Base-by-base conservation (phyloP, 1,140 invertebrate genomes). In the Laupala kohalensis region DNA sequence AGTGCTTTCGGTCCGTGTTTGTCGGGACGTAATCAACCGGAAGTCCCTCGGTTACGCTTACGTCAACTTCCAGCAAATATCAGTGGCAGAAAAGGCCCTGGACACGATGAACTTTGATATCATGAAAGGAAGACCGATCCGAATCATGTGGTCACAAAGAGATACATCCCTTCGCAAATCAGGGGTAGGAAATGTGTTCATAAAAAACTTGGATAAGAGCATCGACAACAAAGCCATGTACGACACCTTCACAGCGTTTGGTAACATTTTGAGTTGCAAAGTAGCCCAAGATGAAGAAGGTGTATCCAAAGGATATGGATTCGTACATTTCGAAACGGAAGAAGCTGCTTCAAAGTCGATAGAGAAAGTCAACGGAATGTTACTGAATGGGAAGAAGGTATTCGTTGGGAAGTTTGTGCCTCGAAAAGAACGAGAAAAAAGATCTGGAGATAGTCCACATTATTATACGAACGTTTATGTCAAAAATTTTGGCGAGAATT, bases 201-300 rank as follows among this genome's bases (percentile, higher is more conserved):
- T 99, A 77, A 99, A 99, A 84, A 99, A 99, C 81, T 84, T 99
- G 81, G 97, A 99, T 80, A 98, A 96, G 81, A 91, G 89, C 74
- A 99, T 99, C 81, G 97, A 99, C 84, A 99, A 99, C 86, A 99
- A 99, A 83, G 94, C 96, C 69, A 96, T 99, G 89, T 99, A 98
- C 83, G 97, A 99, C 83, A 99, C 98, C 29, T 99, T 99, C 82
- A 97, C 96, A 64, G 96, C 96, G 72, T 99, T 99, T 84, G 98
- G 98, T 69, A 99, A 97, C 80, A 99, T 99, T 78, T 83, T 99
- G 24, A 99, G 96, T 80, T 99, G 98, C 83, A 99, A 99, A 86
- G 78, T 94, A 71, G 97, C 96, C 74, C 95, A 93, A 82, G 97
- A 99, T 85, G 97, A 99, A 80, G 93, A 92, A 80, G 95, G 96